Base-by-base conservation (phyloP, 2,797 vertebrate genomes). In the Tarsius wallacei region DNA sequence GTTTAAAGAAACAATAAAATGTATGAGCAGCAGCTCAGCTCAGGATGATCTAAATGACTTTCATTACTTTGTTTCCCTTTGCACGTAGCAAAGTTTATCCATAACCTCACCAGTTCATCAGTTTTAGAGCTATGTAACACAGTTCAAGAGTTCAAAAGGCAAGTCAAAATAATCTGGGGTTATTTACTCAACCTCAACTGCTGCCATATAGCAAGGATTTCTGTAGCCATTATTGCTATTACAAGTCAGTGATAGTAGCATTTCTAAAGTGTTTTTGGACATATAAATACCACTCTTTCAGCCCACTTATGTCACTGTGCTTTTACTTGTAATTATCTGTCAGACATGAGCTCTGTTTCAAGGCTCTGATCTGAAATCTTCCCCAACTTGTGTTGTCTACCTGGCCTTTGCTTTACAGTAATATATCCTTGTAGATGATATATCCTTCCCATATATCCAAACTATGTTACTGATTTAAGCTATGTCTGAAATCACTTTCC, bases 281-380 rank as follows among this genome's bases (percentile, higher is more conserved):
- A 42, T 64, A 0, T 87, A 63, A 33, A 63, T 80, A 36, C 76
- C 59, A 80, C 53, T 63, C 19, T 89, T 96, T 80, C 57, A 64
- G n/a, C 68, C 42, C 10, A 21, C 10, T 51, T 49, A 3, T 89
- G 31, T 89, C 53, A 80, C 14, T 76, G 0, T 85, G n/a, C 61
- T 93, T 86, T 78, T 59, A 80, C 19, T 93, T 89, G 28, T 2
- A 89, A 0, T 94, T 84, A 24, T 63, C 74, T 88, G 78, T 84
- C 84, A 76, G 19, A 59, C 2, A 57, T 88, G 59, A 86, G 13
- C 42, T 74, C 33, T 70, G 16, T 93, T 90, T 96, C 51, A 77
- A 93, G 59, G 15, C 51, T 94, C 64, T 94, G 33, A 16, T 95
- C 64, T 84, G 16, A 94, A 93, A 96, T 90, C 9, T 57, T 87